Evolutionary conservation across 2,113 vertebrate species (phyloP), one percentile per base, ranked within the genome.

Genomic region (Donacobius atricapilla): DNA sequence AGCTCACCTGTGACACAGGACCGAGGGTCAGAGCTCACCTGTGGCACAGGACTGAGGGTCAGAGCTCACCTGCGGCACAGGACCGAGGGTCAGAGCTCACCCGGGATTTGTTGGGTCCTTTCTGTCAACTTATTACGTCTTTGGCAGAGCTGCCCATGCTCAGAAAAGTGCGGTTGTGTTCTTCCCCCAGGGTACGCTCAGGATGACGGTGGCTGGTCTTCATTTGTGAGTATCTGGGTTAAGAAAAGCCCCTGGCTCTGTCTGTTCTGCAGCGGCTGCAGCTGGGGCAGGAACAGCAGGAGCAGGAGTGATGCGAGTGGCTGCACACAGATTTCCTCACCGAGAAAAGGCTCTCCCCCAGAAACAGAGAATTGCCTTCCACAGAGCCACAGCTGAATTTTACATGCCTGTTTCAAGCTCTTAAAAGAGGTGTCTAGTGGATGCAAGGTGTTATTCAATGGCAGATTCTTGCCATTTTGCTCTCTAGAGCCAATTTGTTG

Each of bases 141-240:
- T 7, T 50, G 40, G 5, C 31, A 22, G 50, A 83, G 63, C 16
- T 79, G 48, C 22, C 22, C 47, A 1, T 39, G n/a, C 53, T 96
- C 56, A 95, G 53, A 7, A 23, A 15, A 7, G 78, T 83, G 44
- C 31, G 18, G 1, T 75, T 63, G 27, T 75, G 16, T 85, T 97
- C 88, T 77, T 75, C 50, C 73, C 48, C 0, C 96, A 98, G 98
- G 98, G 25, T 97, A 91, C 6, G 82, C 86, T 2, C 91, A 96
- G 20, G 88, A 97, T 8, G 96, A 92, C 0, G 98, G 98, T 19
- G 98, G 98, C 64, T 99, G 99, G 99, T 99, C 94, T 2, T 98
- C 99, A 3, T 99, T 99, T 97, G 98, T 99, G 97, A 99, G 98
- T 98, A 97, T 80, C 16, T 50, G 5, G 24, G 25, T 61, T 14